phyloP scores from a whole-genome alignment of 2,888 invertebrate species.

The Sinotaia quadrata region DNA sequence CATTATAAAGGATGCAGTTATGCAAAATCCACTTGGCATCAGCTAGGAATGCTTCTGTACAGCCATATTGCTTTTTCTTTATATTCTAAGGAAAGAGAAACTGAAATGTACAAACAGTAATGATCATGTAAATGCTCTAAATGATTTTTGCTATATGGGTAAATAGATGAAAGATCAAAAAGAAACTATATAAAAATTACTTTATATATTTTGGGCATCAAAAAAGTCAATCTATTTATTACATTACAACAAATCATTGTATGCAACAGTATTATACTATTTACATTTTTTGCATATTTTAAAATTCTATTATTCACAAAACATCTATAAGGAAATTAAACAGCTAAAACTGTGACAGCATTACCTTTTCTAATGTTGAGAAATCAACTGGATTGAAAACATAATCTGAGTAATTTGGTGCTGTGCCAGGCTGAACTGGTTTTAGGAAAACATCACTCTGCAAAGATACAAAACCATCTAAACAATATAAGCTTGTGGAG shows the following conservation, averaged over 20 bases:
- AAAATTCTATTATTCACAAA: neutral
- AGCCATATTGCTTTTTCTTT: slow-evolving; percentile 82
- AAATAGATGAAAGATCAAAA: too few relatives aligned
- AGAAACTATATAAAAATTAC: too few relatives aligned
- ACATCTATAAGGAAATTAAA: neutral
- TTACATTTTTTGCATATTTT: neutral
- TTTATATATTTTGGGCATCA: too few relatives aligned
- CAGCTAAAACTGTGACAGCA: too few relatives aligned
- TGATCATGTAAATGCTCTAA: too few relatives aligned
- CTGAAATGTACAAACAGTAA: too few relatives aligned
- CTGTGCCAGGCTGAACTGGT: slow-evolving; percentile 81
- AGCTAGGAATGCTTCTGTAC: slow-evolving; percentile 89
- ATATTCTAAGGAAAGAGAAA: slow-evolving; percentile 79
- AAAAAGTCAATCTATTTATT: too few relatives aligned
- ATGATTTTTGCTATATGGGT: too few relatives aligned
- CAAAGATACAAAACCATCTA: slow-evolving; percentile 28
- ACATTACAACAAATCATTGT: too few relatives aligned
- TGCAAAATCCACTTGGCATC: slow-evolving; percentile 96
- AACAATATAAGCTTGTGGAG: too few relatives aligned
- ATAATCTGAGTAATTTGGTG: slow-evolving; percentile 85
- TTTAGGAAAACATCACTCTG: slow-evolving; percentile 86
- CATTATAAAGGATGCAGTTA: slow-evolving; percentile 91
- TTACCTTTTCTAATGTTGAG: slow-evolving; percentile 78
- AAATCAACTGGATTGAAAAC: slow-evolving; percentile 92
- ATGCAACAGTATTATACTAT: too few relatives aligned